Evolutionary conservation across 2,888 invertebrate genomes (phyloP).

Genomic region (Lasius fuliginosus): DNA sequence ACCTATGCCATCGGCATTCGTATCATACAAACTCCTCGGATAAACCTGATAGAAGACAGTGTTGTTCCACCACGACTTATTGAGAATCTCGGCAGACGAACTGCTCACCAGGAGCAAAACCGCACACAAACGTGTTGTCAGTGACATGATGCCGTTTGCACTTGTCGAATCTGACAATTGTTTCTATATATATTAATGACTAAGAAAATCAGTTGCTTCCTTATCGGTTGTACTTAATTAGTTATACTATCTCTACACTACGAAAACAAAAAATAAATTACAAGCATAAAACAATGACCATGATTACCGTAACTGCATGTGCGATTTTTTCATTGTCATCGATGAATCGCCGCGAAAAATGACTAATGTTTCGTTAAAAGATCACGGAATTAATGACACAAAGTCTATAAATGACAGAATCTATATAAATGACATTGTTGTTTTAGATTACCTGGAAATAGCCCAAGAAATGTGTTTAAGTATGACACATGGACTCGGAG

Average conservation of each 20-base stretch:
- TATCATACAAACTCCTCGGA: conserved; percentile 81
- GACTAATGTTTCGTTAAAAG: not conserved
- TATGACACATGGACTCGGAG: too few relatives aligned
- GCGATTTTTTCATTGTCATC: not conserved
- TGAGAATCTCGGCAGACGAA: conserved; percentile 73
- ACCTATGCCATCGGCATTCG: conserved; percentile 80
- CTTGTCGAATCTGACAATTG: not conserved
- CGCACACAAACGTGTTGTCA: not conserved
- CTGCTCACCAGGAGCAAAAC: conserved; percentile 68
- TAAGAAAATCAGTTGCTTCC: not conserved
- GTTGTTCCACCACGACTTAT: conserved; percentile 82
- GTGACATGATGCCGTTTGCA: conserved; percentile 20
- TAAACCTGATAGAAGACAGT: conserved; percentile 82
- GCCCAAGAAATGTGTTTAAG: too few relatives aligned
- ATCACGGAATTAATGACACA: not conserved
- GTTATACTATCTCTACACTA: not conserved
- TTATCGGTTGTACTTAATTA: not conserved
- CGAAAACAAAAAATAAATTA: not conserved
- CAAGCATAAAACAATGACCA: not conserved
- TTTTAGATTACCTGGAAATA: too few relatives aligned
- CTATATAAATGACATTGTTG: too few relatives aligned
- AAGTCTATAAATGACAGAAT: too few relatives aligned
- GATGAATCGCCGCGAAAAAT: not conserved
- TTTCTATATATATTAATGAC: conserved; percentile 18
- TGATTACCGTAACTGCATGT: not conserved